Percentiles rank a stretch among this genome's conserved stretches.
Conservation (phyloP, 1,140 invertebrate species). For the Oreohelix idahoensis region DNA sequence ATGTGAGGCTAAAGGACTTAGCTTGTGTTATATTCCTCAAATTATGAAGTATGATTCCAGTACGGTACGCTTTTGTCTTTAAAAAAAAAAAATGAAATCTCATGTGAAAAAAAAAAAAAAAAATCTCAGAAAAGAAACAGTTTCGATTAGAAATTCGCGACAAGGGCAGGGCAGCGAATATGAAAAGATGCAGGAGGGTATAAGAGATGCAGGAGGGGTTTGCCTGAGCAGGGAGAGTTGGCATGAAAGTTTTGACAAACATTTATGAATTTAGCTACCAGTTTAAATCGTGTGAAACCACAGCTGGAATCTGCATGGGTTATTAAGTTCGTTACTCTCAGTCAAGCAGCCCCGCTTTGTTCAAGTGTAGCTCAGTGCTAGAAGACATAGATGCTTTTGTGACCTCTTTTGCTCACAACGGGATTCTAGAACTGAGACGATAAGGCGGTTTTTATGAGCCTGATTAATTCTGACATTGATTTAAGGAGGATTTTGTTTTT, state of each 20-base stretch:
- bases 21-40: not conserved
- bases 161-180: not conserved
- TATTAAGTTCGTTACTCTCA: not conserved
- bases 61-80: not conserved
- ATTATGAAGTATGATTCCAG: not conserved
- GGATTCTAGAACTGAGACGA: not conserved
- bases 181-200: not conserved
- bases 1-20: not conserved
- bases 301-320: not conserved
- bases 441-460: too few species aligned
- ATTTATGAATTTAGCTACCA: not conserved
- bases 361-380: not conserved
- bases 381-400: not conserved
- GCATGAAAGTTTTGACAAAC: too few species aligned
- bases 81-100: not conserved
- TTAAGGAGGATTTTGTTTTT: too few species aligned
- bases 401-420: not conserved
- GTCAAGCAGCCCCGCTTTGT: not conserved
- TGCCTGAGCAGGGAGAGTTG: too few species aligned
- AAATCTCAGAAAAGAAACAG: not conserved
- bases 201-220: too few species aligned
- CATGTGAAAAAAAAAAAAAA: not conserved
- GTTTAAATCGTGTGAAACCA: not conserved
- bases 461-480: too few species aligned
- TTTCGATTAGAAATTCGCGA: not conserved